A percentile compares a stretch with the other conserved stretches of the same genome.
Evolutionary conservation across 2,113 vertebrate species (phyloP).

Genomic region (Myiozetetes cayanensis): DNA sequence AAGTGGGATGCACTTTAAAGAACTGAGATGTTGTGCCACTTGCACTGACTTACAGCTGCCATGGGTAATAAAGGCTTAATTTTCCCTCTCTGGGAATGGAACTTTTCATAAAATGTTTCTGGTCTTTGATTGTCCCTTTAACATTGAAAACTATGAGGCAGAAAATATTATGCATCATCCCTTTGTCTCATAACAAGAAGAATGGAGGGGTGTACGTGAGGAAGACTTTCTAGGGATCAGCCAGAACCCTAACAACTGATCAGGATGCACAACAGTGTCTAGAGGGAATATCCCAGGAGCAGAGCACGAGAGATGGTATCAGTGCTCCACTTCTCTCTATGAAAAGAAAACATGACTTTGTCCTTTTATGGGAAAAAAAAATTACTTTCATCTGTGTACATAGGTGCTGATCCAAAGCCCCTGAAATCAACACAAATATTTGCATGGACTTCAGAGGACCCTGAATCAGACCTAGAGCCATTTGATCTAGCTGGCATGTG

Average conservation of each 20-base stretch:
- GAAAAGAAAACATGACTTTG: constrained; percentile 33
- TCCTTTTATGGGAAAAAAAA: background rate
- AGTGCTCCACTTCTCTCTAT: background rate
- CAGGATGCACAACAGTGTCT: background rate
- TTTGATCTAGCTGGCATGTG: background rate
- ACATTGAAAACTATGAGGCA: background rate
- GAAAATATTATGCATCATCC: background rate
- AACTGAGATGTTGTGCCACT: background rate
- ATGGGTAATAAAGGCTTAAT: background rate
- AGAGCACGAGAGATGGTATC: background rate
- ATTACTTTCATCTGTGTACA: background rate
- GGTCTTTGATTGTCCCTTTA: background rate
- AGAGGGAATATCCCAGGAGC: background rate
- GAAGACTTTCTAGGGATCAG: background rate
- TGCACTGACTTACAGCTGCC: background rate
- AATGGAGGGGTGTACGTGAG: rapidly evolving
- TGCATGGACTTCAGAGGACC: constrained; percentile 13
- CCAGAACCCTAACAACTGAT: background rate
- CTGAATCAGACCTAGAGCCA: background rate
- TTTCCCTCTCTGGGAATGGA: background rate
- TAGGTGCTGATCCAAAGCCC: background rate
- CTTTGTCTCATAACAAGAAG: background rate
- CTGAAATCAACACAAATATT: constrained; percentile 61
- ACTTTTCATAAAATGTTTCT: background rate
- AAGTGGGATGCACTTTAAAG: background rate